Conservation (phyloP, 2,113 vertebrate genomes). For the Trematocara macrostoma region DNA sequence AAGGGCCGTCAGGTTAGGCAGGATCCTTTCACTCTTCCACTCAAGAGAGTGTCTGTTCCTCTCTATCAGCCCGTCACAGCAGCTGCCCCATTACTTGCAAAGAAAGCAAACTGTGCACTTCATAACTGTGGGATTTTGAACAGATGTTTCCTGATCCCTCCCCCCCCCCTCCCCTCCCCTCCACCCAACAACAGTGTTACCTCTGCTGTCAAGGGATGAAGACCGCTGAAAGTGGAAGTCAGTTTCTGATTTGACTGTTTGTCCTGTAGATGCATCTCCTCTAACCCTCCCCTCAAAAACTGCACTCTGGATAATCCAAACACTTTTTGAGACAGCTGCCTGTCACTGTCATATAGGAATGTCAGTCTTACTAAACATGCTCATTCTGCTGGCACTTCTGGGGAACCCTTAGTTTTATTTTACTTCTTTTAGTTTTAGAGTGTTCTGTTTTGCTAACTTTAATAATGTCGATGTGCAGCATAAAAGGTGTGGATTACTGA, state of each 20-base stretch:
- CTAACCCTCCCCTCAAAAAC: background rate
- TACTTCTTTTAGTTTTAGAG: background rate
- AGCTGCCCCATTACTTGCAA: background rate
- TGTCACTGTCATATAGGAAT: background rate
- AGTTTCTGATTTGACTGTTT: background rate
- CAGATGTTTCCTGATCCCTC: background rate
- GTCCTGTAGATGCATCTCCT: background rate
- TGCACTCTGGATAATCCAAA: background rate
- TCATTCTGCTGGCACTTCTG: background rate
- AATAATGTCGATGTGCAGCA: background rate
- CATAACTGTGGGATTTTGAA: background rate
- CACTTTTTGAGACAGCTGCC: background rate
- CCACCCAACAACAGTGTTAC: background rate
- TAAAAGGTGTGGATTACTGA: background rate
- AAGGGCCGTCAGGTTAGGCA: background rate
- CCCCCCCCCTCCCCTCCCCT: no score
- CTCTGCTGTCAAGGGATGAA: background rate
- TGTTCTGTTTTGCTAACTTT: background rate
- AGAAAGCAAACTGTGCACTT: background rate
- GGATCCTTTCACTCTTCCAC: background rate
- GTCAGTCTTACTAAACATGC: background rate
- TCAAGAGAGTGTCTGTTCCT: background rate
- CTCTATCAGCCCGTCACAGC: background rate
- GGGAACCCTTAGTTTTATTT: background rate
- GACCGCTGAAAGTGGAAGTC: background rate